phyloP scores from a whole-genome alignment of 2,113 vertebrate genomes.

The Chionomys nivalis region DNA sequence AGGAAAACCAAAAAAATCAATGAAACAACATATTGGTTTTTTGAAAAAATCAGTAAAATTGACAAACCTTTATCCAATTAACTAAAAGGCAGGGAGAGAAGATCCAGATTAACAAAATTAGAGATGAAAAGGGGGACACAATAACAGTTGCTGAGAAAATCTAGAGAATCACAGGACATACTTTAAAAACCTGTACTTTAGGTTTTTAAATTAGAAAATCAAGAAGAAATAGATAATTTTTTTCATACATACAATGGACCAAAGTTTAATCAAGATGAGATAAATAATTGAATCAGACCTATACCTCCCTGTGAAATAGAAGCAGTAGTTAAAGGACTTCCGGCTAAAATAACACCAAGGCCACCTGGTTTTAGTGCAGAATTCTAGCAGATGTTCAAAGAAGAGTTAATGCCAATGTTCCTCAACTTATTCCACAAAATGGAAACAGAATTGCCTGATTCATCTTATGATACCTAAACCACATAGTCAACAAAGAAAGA shows the following conservation, averaged over 20 bases:
- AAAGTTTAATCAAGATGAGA: background rate
- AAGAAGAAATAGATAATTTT: background rate
- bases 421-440: background rate
- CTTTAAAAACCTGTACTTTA: background rate
- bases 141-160: background rate
- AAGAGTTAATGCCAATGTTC: background rate
- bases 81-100: background rate
- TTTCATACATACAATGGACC: background rate
- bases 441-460: background rate
- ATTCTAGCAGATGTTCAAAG: background rate
- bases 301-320: background rate
- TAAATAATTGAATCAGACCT: background rate
- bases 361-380: background rate
- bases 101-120: background rate
- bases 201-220: background rate
- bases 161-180: background rate
- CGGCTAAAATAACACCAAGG: background rate
- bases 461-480: background rate
- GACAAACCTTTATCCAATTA: background rate
- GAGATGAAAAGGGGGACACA: background rate
- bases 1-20: background rate
- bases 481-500: background rate
- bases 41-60: background rate
- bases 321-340: background rate
- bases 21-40: background rate